Base-by-base conservation (phyloP, 1,140 invertebrate genomes). In the Potamilus streckersoni region DNA sequence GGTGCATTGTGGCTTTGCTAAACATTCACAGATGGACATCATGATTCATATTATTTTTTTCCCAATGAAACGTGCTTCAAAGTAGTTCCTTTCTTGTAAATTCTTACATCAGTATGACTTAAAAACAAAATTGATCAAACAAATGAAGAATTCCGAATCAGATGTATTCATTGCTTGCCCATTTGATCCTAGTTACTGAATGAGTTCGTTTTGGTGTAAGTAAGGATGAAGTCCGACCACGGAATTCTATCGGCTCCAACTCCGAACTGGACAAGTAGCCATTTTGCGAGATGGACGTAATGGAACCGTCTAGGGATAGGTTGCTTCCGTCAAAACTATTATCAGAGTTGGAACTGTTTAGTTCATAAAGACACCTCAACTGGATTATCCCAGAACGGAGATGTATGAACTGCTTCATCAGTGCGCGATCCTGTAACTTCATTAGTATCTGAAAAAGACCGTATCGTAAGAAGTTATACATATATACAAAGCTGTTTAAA, bases 401-500 rank as follows among this genome's bases (percentile, higher is more conserved):
- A 15, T 83, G 76, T 17, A 85, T 82, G 76, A 87, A 87, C 79
- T 83, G 84, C 67, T 81, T 82, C 73, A 83, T 78, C 4, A 87
- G 71, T 17, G 76, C 79, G 63, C 81, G 80, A 76, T 87, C 84
- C 69, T 87, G 84, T 76, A 83, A 78, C 71, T 84, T 85, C 84
- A 87, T 85, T 19, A 81, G 69, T 12, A 82, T 38, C 85, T 87
- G 79, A 27, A 79, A 80, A 11, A 49, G 38, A 49, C 1, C 38
- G 11, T 49, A 11, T 49, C 38, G 38, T 49, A 8, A 11, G 38
- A 49, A 4, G 38, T 49, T 49, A 49, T 49, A 31, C 2, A 1
- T 31, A 31, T 31, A 31, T 1, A 49, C 4, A 49, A 49, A 11
- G 11, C 5, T 8, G 6, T 49, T 8, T 49, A 11, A 8, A 49